These are phyloP conservation scores for Diadophis punctatus DNA, from an alignment of 2,113 vertebrate genomes.

Conservation along the genomic window DNA sequence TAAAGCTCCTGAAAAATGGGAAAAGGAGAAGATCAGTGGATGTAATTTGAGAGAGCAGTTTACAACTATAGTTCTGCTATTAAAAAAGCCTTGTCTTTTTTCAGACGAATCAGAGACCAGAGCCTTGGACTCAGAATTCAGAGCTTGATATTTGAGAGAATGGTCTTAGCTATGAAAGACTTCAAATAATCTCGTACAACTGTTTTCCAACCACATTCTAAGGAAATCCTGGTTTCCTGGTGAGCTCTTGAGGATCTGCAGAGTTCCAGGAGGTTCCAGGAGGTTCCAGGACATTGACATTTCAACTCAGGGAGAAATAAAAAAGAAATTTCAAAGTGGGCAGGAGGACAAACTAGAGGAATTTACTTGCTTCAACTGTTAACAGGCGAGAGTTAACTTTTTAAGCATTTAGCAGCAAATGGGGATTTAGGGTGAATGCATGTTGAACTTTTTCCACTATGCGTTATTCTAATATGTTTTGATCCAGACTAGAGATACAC, in stretches of 20 bases:
- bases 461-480: not conserved
- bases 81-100: not conserved
- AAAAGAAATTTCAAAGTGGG: not conserved
- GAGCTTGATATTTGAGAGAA: not conserved
- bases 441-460: not conserved
- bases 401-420: not conserved
- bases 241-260: not conserved
- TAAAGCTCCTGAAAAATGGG: not conserved
- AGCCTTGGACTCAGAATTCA: not conserved
- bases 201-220: not conserved
- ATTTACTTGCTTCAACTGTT: not conserved
- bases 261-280: not conserved
- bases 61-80: not conserved
- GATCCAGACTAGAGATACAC: not conserved
- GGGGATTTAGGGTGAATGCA: not conserved
- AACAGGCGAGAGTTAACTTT: not conserved
- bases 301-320: not conserved
- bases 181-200: not conserved
- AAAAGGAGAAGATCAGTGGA: not conserved
- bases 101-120: not conserved
- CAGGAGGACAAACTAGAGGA: not conserved
- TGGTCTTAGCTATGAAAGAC: not conserved
- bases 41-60: not conserved
- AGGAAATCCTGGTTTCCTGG: not conserved
- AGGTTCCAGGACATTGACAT: not conserved